Evolutionary conservation across 2,797 vertebrate species (phyloP), one percentile per base, ranked within the genome.

Genomic region (Numenius phaeopus): DNA sequence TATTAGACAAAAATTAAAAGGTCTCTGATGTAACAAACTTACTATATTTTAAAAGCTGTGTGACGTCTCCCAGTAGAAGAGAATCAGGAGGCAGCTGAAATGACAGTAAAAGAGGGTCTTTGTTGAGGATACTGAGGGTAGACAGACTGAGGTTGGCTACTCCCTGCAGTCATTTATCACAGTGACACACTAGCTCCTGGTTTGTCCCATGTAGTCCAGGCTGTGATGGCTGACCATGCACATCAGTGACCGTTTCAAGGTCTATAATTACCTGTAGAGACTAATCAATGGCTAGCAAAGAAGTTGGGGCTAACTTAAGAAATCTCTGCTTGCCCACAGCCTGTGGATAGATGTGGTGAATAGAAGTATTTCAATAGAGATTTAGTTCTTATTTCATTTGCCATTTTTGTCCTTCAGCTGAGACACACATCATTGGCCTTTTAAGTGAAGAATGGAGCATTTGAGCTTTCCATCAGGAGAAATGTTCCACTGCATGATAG

Each of bases 351-450:
- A 42, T 49, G 65, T 32, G 83, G 5, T 21, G 44, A 80, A 42
- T 3, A 42, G 17, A 55, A 70, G 39, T 79, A 39, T 76, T 83
- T 77, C 47, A 26, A 6, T 4, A 39, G 40, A 32, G n/a, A 3
- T 83, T 91, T 96, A 27, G 46, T 78, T 44, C 61, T 40, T 39
- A 30, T 95, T 96, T 79, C 50, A 9, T 37, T 82, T 39, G 20
- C 42, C 40, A 7, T 24, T 83, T 16, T 4, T 14, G 7, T 62
- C 86, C 80, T 77, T 80, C 29, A 5, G 67, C 46, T 30, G 14
- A n/a, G 81, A 42, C 47, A 30, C 17, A 37, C 32, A 34, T n/a
- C 39, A 15, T 9, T 77, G 88, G 78, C 75, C 46, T 87, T 84
- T 54, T 18, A 50, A 32, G 69, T 76, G 66, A 55, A 92, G 89